Evolutionary conservation across 64 coral and sea anemone genomes (phyloP).

Genomic region (Acropora tenuis): DNA sequence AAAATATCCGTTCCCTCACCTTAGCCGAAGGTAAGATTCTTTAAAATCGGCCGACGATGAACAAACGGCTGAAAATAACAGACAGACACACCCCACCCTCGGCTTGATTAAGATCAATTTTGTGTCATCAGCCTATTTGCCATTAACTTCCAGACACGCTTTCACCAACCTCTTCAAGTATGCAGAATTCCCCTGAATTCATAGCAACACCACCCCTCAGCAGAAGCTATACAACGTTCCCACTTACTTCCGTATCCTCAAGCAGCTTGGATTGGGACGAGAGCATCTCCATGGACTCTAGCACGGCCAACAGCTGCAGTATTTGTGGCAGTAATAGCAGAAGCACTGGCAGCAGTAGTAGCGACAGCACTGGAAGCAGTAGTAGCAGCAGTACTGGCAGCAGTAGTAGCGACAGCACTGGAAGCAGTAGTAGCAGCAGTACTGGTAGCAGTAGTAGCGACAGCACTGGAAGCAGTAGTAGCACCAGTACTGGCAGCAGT

Average conservation of each 20-base stretch:
- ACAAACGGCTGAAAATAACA: too few species aligned
- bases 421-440: too few species aligned
- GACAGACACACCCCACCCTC: too few species aligned
- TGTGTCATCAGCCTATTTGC: too few species aligned
- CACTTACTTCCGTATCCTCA: not conserved
- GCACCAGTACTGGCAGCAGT: too few species aligned
- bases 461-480: too few species aligned
- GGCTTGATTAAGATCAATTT: too few species aligned
- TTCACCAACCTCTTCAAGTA: not conserved
- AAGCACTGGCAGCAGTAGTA: too few species aligned
- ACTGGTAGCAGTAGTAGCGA: too few species aligned
- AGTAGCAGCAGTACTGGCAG: not conserved
- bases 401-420: not conserved
- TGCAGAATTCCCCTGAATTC: not conserved
- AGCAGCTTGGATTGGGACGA: not conserved
- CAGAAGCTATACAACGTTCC: not conserved
- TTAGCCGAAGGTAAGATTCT: not conserved
- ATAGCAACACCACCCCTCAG: not conserved
- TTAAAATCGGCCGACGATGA: not conserved
- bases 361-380: not conserved
- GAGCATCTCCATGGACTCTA: not conserved
- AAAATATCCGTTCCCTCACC: not conserved
- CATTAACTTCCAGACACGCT: not conserved
- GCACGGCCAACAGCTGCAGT: too few species aligned
- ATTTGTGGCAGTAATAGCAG: too few species aligned